Evolutionary conservation across 2,888 invertebrate genomes (phyloP).

Genomic region (Tenthredo scrophulariae): DNA sequence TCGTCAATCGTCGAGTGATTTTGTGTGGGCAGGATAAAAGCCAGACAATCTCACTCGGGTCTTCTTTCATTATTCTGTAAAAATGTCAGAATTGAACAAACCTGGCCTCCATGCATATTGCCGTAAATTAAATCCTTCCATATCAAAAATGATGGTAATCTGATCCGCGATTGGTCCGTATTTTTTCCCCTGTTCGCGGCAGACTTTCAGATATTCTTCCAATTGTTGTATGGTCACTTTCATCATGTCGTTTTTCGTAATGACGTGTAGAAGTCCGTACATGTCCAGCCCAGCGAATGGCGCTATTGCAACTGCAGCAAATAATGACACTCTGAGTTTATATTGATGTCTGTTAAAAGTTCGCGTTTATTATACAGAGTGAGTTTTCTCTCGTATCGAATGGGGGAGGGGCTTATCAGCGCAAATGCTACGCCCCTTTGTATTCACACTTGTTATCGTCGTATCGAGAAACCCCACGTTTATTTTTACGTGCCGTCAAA

Average conservation of each 20-base stretch:
- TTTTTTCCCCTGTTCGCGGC: conserved; percentile 81
- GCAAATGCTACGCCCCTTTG: too few species aligned
- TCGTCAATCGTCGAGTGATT: background rate
- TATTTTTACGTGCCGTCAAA: too few species aligned
- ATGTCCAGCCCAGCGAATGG: conserved; percentile 91
- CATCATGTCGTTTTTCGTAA: conserved; percentile 86
- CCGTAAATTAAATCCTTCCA: conserved; percentile 88
- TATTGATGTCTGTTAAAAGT: background rate
- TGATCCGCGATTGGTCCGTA: conserved; percentile 84
- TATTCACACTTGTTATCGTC: too few species aligned
- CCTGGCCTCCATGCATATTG: conserved; percentile 94
- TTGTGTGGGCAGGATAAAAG: background rate
- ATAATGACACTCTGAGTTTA: conserved; percentile 18
- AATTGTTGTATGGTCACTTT: conserved; percentile 84
- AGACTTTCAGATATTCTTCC: conserved; percentile 84
- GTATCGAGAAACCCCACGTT: too few species aligned
- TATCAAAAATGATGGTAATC: conserved; percentile 87
- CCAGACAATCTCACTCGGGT: background rate
- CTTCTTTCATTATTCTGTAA: background rate
- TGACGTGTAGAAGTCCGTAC: conserved; percentile 89
- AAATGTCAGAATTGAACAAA: conserved; percentile 68
- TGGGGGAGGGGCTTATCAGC: too few species aligned
- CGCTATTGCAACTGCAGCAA: conserved; percentile 85
- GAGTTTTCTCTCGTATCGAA: too few species aligned
- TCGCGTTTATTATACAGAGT: background rate